These are phyloP conservation scores for Holcopasites calliopsidis DNA, from an alignment of 1,140 invertebrate genomes.

Conservation along the genomic window DNA sequence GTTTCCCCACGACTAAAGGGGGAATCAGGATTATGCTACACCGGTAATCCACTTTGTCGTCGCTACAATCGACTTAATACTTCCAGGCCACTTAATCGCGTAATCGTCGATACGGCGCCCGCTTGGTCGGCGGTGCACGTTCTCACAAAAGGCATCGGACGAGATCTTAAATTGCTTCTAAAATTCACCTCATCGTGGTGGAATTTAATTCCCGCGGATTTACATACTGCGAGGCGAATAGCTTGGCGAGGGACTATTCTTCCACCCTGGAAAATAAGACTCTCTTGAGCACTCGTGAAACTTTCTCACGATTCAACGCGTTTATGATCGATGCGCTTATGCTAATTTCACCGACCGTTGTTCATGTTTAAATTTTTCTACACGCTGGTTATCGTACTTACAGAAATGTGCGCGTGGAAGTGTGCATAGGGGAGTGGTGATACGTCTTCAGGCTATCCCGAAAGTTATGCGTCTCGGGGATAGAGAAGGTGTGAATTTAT, in stretches of 20 bases:
- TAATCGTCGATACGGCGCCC: conserved; percentile 51
- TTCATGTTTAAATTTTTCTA: conserved; percentile 34
- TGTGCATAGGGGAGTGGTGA: neutral
- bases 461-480: too few species aligned
- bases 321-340: conserved; percentile 35
- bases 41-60: conserved; percentile 54
- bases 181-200: conserved; percentile 28
- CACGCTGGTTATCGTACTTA: neutral
- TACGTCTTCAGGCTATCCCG: neutral
- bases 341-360: conserved; percentile 27
- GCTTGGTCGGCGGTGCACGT: neutral
- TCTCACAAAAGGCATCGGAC: conserved; percentile 40
- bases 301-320: neutral
- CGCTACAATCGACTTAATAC: conserved; percentile 53
- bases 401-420: neutral
- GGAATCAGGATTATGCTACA: conserved; percentile 31
- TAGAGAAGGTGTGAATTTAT: too few species aligned
- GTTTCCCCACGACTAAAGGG: neutral
- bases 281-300: neutral
- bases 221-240: neutral
- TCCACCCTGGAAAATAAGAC: neutral
- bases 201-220: conserved; percentile 35
- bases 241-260: neutral
- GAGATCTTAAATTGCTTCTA: conserved; percentile 41
- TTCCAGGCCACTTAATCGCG: conserved; percentile 46